These are phyloP conservation scores for Drosophila fungiperda DNA, from an alignment of 2,888 invertebrate genomes.

Conservation along the genomic window DNA sequence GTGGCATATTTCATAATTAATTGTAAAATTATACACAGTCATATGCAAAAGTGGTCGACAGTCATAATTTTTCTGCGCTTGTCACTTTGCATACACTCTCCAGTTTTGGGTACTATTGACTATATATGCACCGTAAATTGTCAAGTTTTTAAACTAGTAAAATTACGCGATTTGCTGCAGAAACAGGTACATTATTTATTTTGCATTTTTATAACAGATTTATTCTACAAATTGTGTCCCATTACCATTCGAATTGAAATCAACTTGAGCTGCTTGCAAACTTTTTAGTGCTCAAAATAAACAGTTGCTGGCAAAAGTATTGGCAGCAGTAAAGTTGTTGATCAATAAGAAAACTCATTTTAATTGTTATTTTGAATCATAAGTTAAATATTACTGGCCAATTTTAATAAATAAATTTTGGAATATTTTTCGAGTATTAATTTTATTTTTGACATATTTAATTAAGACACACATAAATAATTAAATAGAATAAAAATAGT, in stretches of 20 bases:
- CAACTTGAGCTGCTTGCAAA: not conserved
- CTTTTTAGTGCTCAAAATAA: not conserved
- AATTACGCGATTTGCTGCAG: not conserved
- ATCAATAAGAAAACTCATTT: not conserved
- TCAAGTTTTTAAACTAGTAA: not conserved
- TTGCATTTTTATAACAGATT: not conserved
- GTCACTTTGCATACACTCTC: conserved; percentile 54
- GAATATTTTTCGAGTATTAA: not conserved
- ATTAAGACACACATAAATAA: not conserved
- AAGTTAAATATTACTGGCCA: not conserved
- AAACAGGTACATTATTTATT: not conserved
- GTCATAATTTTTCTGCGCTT: conserved; percentile 67
- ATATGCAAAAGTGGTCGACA: conserved; percentile 70
- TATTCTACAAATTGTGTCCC: not conserved
- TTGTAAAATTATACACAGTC: conserved; percentile 77
- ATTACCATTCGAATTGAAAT: not conserved
- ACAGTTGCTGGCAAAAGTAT: not conserved
- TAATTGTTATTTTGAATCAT: not conserved
- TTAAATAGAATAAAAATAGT: not conserved
- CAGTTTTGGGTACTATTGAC: conserved; percentile 4
- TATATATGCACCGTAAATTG: not conserved
- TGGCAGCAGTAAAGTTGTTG: not conserved
- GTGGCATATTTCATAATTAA: conserved; percentile 77
- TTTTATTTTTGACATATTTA: too few relatives aligned
- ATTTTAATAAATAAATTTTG: not conserved